Base-by-base conservation (phyloP, 1,140 invertebrate species). In the Drosophila busckii region DNA sequence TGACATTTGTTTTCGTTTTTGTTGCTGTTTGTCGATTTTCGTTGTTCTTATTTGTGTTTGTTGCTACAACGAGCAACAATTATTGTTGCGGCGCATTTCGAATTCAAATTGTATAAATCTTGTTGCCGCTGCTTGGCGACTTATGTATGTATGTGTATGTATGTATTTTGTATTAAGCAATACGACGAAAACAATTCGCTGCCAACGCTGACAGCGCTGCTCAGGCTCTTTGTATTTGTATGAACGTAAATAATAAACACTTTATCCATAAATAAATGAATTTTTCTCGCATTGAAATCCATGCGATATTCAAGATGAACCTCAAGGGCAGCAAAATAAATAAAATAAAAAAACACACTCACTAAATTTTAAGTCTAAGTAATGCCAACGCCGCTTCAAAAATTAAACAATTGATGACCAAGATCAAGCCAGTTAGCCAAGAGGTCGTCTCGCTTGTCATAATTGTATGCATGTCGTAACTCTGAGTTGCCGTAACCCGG, bases 251-350 rank as follows among this genome's bases (percentile, higher is more conserved):
- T 45, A 19, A 25, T 45, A 19, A 25, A 41, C 37, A 41, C 37
- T 66, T 66, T 70, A 66, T 53, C 17, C 45, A 53, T 70, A 59
- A 38, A 52, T 49, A 68, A 73, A 61, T 73, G 12, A 55, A 73
- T 73, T 68, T 71, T 67, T 73, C 28, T 71, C 42, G 32, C 55
- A 71, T 70, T 54, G 68, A 64, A n/a, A 42, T 10, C 35, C 26
- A 22, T 41, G 26, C 45, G 42, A 29, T 42, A 66, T 63, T 62
- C 45, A 58, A 65, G 46, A 59, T 58, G 50, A 53, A 15, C 31
- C 4, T 38, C 10, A 12, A 20, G n/a, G n/a, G n/a, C n/a, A n/a
- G n/a, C n/a, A n/a, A n/a, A n/a, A n/a, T n/a, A n/a, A n/a, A n/a
- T n/a, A n/a, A n/a, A n/a, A n/a, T n/a, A n/a, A n/a, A n/a, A n/a